Percentiles rank a stretch among this genome's conserved stretches.
phyloP scores from a whole-genome alignment of 2,113 vertebrate genomes.

The Passer montanus region DNA sequence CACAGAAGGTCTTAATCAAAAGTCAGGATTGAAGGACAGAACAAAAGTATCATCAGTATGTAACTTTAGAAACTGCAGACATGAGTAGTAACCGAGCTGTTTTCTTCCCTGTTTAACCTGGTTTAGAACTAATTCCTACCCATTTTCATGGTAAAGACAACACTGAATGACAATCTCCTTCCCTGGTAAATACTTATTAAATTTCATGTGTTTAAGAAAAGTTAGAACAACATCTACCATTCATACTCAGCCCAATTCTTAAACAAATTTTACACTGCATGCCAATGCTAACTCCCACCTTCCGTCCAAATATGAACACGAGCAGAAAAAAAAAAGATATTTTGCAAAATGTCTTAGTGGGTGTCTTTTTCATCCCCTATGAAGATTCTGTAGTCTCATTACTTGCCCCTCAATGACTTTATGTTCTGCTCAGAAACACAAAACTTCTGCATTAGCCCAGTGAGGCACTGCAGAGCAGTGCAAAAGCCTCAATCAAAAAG shows the following conservation, averaged over 20 bases:
- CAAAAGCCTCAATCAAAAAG: background rate
- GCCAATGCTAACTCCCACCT: background rate
- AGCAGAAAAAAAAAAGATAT: background rate
- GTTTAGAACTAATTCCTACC: background rate
- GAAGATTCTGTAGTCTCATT: background rate
- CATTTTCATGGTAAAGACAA: background rate
- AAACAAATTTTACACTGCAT: too few species aligned
- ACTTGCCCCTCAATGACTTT: fast-evolving
- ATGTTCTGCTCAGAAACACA: background rate
- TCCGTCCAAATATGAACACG: background rate
- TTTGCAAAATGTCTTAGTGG: background rate
- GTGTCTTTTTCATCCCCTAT: fast-evolving
- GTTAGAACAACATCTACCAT: background rate
- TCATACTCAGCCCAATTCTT: background rate
- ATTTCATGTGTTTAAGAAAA: background rate
- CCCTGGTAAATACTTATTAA: background rate
- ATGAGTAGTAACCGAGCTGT: fast-evolving
- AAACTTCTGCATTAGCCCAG: background rate
- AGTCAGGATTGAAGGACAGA: background rate
- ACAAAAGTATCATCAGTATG: too few species aligned
- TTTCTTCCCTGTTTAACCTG: background rate
- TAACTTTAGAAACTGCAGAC: background rate
- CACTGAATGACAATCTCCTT: background rate
- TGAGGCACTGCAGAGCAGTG: background rate
- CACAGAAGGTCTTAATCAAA: background rate